A percentile compares a stretch with the other conserved stretches of the same genome.
phyloP scores from a whole-genome alignment of 2,113 vertebrate species.

The Scortum barcoo region DNA sequence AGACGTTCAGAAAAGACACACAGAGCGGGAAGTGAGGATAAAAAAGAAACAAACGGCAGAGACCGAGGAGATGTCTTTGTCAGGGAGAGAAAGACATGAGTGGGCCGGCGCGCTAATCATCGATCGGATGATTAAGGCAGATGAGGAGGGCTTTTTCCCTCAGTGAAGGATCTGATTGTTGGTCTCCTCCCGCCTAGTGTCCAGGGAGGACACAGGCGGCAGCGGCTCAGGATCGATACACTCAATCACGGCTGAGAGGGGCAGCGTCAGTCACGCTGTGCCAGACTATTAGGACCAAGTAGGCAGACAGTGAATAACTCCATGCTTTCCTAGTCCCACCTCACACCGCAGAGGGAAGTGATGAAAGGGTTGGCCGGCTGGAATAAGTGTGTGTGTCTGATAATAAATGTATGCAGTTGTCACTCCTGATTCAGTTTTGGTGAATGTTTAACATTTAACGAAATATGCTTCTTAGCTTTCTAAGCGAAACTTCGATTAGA shows the following conservation, averaged over 20 bases:
- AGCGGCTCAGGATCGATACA: conserved; percentile 90
- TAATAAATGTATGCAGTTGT: conserved; percentile 8
- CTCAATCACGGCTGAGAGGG: conserved; percentile 93
- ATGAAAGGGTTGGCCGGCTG: conserved; percentile 83
- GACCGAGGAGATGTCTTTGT: conserved; percentile 84
- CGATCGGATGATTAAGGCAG: conserved; percentile 96
- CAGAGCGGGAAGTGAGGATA: conserved; percentile 61
- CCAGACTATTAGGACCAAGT: conserved; percentile 95
- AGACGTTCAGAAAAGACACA: conserved; percentile 13
- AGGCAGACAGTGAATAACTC: conserved; percentile 94
- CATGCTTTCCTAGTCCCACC: conserved; percentile 86
- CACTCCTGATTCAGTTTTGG: conserved; percentile 14
- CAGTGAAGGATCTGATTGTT: conserved; percentile 94
- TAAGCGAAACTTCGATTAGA: not conserved
- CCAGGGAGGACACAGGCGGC: conserved; percentile 80
- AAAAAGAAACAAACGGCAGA: conserved; percentile 46
- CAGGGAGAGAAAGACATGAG: conserved; percentile 85
- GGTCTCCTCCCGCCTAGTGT: conserved; percentile 88
- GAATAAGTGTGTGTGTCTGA: conserved; percentile 28
- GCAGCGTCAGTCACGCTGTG: conserved; percentile 90
- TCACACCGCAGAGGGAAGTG: conserved; percentile 83
- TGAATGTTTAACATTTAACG: conserved; percentile 3
- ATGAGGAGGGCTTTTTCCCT: conserved; percentile 94
- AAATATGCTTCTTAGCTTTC: not conserved
- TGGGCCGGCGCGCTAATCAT: conserved; percentile 91